Base-by-base conservation (phyloP, 2,888 invertebrate species). In the Endomychus coccineus region DNA sequence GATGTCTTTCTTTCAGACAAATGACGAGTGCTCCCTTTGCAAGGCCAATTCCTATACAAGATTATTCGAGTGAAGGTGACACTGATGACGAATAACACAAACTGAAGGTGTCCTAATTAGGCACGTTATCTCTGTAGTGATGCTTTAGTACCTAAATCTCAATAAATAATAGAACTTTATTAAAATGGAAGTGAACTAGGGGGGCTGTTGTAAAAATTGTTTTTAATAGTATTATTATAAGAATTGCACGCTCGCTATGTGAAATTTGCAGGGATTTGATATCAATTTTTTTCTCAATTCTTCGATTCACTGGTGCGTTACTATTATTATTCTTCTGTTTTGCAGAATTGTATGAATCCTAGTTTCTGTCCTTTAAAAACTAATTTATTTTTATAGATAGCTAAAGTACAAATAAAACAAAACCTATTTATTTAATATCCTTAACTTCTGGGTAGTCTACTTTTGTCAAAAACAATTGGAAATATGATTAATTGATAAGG, bases 21-120 rank as follows among this genome's bases (percentile, higher is more conserved):
- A 80, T 80, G 68, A 74, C 77, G 48, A 74, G 77, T 46, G 80
- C 80, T 1, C 81, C 80, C 19, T 78, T 78, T 62, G 73, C 74
- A 43, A 73, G 79, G 54, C 76, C 75, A 46, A 66, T 74, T 45
- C 70, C 74, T 46, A 73, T 78, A 42, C 76, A 76, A 46, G 82
- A 82, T 51, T 81, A 78, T 70, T 90, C 86, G 56, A 90, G 90
- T 66, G 92, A 90, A 60, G 83, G 88, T 25, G 92, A 88, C 62
- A 85, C 90, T 21, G 92, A 92, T 67, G 91, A 91, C 62, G 92
- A 94, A 74, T 91, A 76, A 70, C 62, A 58, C 46, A 61, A 57
- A 56, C 56, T 42, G 28, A 52, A 46, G 32, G 46, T 50, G 39
- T 34, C 34, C 25, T 28, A 23, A 38, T 16, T 33, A n/a, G 39